Evolutionary conservation across 2,113 vertebrate genomes (phyloP).

Genomic region (Platysteira castanea): DNA sequence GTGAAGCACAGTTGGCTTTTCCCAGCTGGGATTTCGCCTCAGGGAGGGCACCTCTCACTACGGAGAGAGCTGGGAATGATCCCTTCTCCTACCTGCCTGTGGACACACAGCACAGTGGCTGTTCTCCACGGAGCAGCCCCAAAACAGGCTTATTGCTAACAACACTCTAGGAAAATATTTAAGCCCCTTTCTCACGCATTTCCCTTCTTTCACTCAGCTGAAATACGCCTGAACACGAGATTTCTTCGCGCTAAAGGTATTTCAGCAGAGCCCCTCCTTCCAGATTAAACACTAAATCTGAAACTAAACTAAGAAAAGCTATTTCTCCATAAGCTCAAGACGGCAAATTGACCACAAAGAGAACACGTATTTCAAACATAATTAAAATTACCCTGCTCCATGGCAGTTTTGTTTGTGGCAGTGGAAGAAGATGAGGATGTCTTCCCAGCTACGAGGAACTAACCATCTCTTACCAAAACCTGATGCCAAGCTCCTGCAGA

Average conservation of each 20-base stretch:
- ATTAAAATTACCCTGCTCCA: not conserved
- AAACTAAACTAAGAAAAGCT: not conserved
- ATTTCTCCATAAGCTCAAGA: not conserved
- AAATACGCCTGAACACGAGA: not conserved
- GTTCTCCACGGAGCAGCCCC: not conserved
- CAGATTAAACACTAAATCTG: not conserved
- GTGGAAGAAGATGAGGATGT: not conserved
- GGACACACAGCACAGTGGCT: not conserved
- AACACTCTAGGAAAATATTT: not conserved
- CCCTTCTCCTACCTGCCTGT: not conserved
- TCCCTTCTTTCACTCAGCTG: not conserved
- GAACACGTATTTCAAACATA: not conserved
- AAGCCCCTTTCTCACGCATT: not conserved
- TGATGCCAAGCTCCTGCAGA: not conserved
- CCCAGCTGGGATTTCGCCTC: not conserved
- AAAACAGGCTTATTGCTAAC: slow-evolving; percentile 50
- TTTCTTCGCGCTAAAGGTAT: not conserved
- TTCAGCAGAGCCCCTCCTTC: not conserved
- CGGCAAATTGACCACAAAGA: not conserved
- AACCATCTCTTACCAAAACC: not conserved
- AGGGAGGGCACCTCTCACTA: not conserved
- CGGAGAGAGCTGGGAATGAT: not conserved
- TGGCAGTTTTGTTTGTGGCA: not conserved
- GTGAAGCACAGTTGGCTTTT: not conserved
- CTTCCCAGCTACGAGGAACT: not conserved